Evolutionary conservation across 1,140 invertebrate species (phyloP).

Genomic region (Nephila pilipes): DNA sequence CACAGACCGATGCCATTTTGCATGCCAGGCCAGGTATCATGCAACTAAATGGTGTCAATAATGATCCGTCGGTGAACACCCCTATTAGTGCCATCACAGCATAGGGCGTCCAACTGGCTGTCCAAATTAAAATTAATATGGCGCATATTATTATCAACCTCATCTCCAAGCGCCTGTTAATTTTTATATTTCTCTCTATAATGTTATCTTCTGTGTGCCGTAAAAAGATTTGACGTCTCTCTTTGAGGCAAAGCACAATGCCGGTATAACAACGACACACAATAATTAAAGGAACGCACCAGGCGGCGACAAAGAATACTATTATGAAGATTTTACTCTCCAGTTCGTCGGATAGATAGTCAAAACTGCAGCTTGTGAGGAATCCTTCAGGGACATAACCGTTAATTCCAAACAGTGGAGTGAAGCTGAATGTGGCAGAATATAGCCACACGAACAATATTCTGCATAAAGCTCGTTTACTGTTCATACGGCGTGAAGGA

Average conservation of each 20-base stretch:
- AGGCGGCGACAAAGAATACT: conserved; percentile 87
- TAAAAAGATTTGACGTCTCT: conserved; percentile 56
- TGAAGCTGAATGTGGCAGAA: conserved; percentile 85
- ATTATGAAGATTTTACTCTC: conserved; percentile 86
- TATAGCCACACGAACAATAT: conserved; percentile 88
- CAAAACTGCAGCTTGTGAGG: conserved; percentile 90
- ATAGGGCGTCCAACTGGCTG: conserved; percentile 90
- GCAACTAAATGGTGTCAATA: conserved; percentile 84
- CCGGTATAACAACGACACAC: conserved; percentile 88
- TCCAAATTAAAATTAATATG: conserved; percentile 87
- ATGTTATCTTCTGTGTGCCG: neutral
- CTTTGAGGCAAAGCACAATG: conserved; percentile 85
- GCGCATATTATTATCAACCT: conserved; percentile 86
- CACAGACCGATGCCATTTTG: conserved; percentile 81
- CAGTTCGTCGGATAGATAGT: conserved; percentile 86
- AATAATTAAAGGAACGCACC: conserved; percentile 85
- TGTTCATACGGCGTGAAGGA: conserved; percentile 83
- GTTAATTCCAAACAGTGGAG: conserved; percentile 87
- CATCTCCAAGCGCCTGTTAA: conserved; percentile 83
- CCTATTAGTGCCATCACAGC: conserved; percentile 86
- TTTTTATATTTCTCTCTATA: conserved; percentile 83
- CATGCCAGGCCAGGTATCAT: conserved; percentile 89
- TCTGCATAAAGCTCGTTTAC: conserved; percentile 84
- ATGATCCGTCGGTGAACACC: conserved; percentile 78
- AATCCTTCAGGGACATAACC: conserved; percentile 90